Conservation (phyloP, 1,140 invertebrate species). For the Melanaphis sacchari region DNA sequence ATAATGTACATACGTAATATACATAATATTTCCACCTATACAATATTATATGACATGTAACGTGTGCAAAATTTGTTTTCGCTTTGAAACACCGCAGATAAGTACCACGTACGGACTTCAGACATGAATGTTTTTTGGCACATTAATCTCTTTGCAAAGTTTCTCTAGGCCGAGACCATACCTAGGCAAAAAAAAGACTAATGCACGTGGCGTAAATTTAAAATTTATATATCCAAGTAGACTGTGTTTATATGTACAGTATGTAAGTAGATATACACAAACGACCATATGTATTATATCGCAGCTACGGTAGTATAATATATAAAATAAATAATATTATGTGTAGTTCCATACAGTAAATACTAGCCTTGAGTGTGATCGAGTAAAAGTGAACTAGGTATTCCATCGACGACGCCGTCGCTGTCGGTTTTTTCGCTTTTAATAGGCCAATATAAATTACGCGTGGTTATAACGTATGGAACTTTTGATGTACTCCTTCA, state of each 20-base stretch:
- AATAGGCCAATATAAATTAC: slow-evolving; percentile 33
- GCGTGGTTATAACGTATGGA: neutral
- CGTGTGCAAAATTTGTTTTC: slow-evolving; percentile 19
- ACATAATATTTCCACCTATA: neutral
- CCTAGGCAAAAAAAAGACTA: neutral
- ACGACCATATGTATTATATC: neutral
- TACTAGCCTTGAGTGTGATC: slow-evolving; percentile 46
- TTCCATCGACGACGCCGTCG: neutral
- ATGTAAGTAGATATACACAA: neutral
- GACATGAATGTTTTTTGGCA: neutral
- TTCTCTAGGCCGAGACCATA: neutral
- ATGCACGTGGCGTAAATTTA: neutral
- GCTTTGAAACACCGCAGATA: neutral
- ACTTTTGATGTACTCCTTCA: neutral
- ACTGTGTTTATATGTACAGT: neutral
- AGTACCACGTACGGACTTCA: no score
- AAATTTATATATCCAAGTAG: neutral
- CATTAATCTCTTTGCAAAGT: slow-evolving; percentile 9
- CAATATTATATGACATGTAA: neutral
- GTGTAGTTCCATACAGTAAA: neutral
- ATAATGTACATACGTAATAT: neutral
- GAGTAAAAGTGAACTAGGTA: slow-evolving; percentile 51
- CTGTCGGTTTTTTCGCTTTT: slow-evolving; percentile 34
- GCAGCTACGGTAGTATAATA: neutral
- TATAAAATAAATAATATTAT: neutral